Evolutionary conservation across 1,140 invertebrate species (phyloP).

Genomic region (Aphelinus certus): DNA sequence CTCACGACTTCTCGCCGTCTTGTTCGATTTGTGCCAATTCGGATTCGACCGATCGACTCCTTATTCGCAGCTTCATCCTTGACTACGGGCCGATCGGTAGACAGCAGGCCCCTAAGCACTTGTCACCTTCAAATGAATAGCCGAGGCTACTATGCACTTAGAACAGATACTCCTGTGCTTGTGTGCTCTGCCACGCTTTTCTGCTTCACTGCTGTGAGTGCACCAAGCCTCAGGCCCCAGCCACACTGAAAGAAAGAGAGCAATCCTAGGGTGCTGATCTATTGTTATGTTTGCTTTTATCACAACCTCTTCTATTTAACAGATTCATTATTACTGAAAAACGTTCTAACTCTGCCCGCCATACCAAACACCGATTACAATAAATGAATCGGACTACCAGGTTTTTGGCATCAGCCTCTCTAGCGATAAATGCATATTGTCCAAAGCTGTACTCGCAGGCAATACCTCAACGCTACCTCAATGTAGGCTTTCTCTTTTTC

Average conservation of each 20-base stretch:
- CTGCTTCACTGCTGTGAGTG: conserved; percentile 23
- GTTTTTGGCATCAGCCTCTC: conserved; percentile 49
- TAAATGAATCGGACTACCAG: conserved; percentile 56
- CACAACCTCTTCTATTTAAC: too few species aligned
- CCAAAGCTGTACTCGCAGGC: conserved; percentile 46
- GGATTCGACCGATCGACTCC: conserved; percentile 6
- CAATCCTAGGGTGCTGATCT: neutral
- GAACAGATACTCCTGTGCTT: conserved; percentile 12
- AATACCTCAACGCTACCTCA: conserved; percentile 45
- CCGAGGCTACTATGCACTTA: conserved; percentile 10
- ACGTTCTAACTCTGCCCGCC: neutral
- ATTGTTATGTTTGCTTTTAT: neutral
- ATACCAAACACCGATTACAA: conserved; percentile 30
- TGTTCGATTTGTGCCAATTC: neutral
- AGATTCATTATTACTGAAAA: neutral
- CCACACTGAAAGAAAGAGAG: conserved; percentile 19
- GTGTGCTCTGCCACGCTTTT: neutral
- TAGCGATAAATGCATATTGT: conserved; percentile 44
- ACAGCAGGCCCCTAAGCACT: neutral
- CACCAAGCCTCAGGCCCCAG: neutral
- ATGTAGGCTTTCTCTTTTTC: conserved; percentile 48
- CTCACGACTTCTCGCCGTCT: too few species aligned
- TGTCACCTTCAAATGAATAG: conserved; percentile 22
- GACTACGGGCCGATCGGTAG: neutral
- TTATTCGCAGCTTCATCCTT: conserved; percentile 14